Evolutionary conservation across 2,797 vertebrate genomes (phyloP).

Genomic region (Synanceia verrucosa): DNA sequence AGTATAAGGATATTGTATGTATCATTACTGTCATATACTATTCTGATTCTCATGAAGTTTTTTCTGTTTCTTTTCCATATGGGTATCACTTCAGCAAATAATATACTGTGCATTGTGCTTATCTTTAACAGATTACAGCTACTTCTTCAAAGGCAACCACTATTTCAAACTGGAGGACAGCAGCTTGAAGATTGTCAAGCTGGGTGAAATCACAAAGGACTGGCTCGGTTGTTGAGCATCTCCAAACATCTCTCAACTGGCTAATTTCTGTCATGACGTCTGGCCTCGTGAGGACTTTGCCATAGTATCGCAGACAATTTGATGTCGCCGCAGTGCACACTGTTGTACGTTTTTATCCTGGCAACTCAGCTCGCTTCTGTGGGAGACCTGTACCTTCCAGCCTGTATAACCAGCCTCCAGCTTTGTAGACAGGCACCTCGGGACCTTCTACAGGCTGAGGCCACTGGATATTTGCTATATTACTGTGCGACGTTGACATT

Average conservation of each 20-base stretch:
- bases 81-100: background rate
- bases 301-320: constrained; percentile 71
- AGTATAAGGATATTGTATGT: no score
- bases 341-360: constrained; percentile 73
- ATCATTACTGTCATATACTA: no score
- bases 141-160: constrained; percentile 96
- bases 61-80: no score
- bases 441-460: constrained; percentile 58
- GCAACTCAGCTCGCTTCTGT: constrained; percentile 79
- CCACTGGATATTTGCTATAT: constrained; percentile 75
- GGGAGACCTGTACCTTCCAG: constrained; percentile 65
- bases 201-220: constrained; percentile 95
- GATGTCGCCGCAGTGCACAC: constrained; percentile 68
- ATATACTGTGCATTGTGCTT: constrained; percentile 16
- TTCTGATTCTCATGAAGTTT: no score
- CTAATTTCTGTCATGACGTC: constrained; percentile 51
- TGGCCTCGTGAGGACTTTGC: constrained; percentile 61
- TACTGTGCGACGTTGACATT: constrained; percentile 71
- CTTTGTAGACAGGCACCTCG: constrained; percentile 63
- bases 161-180: constrained; percentile 96
- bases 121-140: constrained; percentile 89
- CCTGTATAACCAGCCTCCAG: constrained; percentile 72
- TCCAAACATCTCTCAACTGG: constrained; percentile 45
- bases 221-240: constrained; percentile 93
- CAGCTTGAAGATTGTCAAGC: constrained; percentile 95